These are phyloP conservation scores for Teleogryllus occipitalis DNA, from an alignment of 1,140 invertebrate species.

Conservation along the genomic window DNA sequence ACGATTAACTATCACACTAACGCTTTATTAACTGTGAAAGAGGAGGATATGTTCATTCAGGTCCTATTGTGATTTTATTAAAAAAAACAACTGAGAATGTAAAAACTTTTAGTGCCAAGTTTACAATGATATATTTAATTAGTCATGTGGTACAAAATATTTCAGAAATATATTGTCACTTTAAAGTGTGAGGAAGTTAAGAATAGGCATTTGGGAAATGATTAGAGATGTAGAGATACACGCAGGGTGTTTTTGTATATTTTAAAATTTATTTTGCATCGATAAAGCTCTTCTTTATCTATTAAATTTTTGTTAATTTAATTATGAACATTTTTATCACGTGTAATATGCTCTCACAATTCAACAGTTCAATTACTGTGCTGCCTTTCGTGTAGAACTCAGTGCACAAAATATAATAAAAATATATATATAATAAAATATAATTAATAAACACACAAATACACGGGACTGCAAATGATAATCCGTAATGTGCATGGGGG, in stretches of 20 bases:
- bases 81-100: neutral
- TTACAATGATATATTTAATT: neutral
- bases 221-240: neutral
- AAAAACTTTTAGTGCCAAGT: neutral
- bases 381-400: conserved; percentile 23
- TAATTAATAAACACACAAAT: conserved; percentile 14
- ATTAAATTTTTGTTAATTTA: neutral
- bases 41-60: neutral
- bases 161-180: neutral
- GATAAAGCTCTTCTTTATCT: neutral
- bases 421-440: conserved; percentile 12
- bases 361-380: conserved; percentile 24
- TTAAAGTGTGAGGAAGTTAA: neutral
- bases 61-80: neutral
- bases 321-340: conserved; percentile 6
- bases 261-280: neutral
- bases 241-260: conserved; percentile 3
- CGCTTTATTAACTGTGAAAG: neutral
- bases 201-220: conserved; percentile 4
- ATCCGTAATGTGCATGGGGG: conserved; percentile 19
- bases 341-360: conserved; percentile 19
- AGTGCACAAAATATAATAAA: conserved; percentile 16
- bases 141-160: neutral
- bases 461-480: conserved; percentile 20
- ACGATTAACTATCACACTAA: too few species aligned